phyloP scores from a whole-genome alignment of 2,797 vertebrate genomes.

The Pelodytes ibericus region DNA sequence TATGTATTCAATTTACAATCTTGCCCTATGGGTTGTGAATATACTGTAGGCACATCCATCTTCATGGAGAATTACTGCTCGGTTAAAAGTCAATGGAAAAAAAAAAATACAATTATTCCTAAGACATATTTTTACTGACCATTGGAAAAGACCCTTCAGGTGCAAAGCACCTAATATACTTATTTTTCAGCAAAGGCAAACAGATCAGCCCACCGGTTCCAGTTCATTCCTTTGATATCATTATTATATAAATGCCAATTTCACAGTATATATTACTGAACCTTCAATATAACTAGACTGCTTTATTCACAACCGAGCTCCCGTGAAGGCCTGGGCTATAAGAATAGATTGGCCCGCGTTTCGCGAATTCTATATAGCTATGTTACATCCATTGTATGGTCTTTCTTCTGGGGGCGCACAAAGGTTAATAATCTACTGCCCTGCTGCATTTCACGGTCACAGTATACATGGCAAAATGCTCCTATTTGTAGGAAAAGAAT shows the following conservation, averaged over 20 bases:
- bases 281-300: background rate
- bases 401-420: background rate
- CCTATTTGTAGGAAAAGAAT: conserved; percentile 11
- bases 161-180: background rate
- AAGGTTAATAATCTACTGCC: conserved; percentile 15
- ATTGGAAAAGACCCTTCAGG: background rate
- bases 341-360: no score
- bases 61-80: no score
- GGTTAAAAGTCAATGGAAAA: no score
- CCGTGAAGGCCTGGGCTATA: no score
- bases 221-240: background rate
- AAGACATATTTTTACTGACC: no score
- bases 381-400: background rate
- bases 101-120: no score
- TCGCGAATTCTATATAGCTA: background rate
- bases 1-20: no score
- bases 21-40: no score
- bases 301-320: background rate
- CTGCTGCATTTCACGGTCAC: background rate
- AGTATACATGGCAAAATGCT: background rate
- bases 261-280: background rate
- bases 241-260: background rate
- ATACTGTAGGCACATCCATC: no score
- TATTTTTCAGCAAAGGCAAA: background rate
- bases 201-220: background rate